Evolutionary conservation across 2,888 invertebrate species (phyloP), one percentile per base, ranked within the genome.

Genomic region (Actias luna): DNA sequence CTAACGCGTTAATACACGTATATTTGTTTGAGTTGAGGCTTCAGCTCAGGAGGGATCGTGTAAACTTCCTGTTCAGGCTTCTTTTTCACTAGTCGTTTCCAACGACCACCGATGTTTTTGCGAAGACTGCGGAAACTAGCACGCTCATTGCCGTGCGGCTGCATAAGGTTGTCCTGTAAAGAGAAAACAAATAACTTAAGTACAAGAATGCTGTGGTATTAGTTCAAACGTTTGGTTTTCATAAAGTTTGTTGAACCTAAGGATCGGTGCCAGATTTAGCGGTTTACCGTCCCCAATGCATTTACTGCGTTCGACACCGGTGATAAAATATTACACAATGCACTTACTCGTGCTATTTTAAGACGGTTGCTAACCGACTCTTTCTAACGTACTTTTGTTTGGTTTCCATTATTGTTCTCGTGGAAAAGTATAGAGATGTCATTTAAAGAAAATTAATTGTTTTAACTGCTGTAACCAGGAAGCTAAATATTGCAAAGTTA

Each of bases 11-110:
- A 97, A 92, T 97, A 97, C 85, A 97, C 97, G 89, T 97, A 97
- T 83, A 97, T 97, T 85, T 96, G 96, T 92, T 97, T 97, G 75
- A 97, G 94, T 93, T 97, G 97, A 75, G 97, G 96, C 87, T 96
- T 96, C 80, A 97, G 94, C 93, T 97, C 97, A 65, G 97, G 96
- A 76, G 97, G 97, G 93, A 97, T 97, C 87, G 96, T 95, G 92
- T 96, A 96, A 71, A 95, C 94, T 84, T 96, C 96, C 87, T 95
- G 95, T 82, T 95, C 95, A 70, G 96, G 95, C 93, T 97, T 97
- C 94, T 95, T 96, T 87, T 96, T 96, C 73, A 97, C 96, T 77
- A 97, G 93, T 81, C 97, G 95, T 88, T 96, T 95, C 95, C 97
- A 97, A 83, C 96, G 95, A 79, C 97, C 97, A 79, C 97, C 96